These are phyloP conservation scores for Sebastes iracundus DNA, from an alignment of 2,797 vertebrate species.

Conservation along the genomic window DNA sequence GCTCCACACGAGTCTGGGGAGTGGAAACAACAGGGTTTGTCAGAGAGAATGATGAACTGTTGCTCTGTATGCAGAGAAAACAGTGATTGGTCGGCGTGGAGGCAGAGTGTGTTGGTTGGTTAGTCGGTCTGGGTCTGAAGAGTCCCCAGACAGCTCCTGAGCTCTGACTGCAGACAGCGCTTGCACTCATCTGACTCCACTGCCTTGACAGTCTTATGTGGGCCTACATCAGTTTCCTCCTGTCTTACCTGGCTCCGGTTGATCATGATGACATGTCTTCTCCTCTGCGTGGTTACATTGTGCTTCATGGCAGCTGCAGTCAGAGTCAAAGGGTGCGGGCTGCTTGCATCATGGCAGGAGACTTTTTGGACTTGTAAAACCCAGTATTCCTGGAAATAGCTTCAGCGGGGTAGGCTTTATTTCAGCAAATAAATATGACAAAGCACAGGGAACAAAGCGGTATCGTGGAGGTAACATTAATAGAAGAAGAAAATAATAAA, in stretches of 20 bases:
- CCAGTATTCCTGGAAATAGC: constrained; percentile 48
- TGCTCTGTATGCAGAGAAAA: constrained; percentile 6
- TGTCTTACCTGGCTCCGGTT: constrained; percentile 45
- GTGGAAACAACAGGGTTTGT: constrained; percentile 4
- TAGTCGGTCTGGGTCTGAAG: constrained; percentile 6
- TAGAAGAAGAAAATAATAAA: constrained; percentile 51
- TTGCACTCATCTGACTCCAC: constrained; percentile 36
- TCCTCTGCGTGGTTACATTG: constrained; percentile 37
- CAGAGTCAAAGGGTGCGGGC: constrained; percentile 33
- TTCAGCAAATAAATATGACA: constrained; percentile 55
- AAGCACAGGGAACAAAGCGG: constrained; percentile 22
- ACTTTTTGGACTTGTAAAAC: constrained; percentile 47
- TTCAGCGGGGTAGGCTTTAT: constrained; percentile 39
- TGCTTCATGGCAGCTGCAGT: constrained; percentile 60
- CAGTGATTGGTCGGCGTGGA: constrained; percentile 27
- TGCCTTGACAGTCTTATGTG: constrained; percentile 32
- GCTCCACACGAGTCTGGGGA: not conserved
- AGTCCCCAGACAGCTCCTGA: constrained; percentile 32
- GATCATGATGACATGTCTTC: constrained; percentile 61
- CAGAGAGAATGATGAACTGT: constrained; percentile 24
- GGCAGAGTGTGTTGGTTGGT: constrained; percentile 2
- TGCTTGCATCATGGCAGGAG: constrained; percentile 43
- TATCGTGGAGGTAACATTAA: constrained; percentile 36
- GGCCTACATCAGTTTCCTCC: constrained; percentile 46
- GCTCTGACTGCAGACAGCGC: constrained; percentile 45